A percentile compares a stretch with the other conserved stretches of the same genome.
phyloP scores from a whole-genome alignment of 2,797 vertebrate genomes.

The Falco biarmicus region DNA sequence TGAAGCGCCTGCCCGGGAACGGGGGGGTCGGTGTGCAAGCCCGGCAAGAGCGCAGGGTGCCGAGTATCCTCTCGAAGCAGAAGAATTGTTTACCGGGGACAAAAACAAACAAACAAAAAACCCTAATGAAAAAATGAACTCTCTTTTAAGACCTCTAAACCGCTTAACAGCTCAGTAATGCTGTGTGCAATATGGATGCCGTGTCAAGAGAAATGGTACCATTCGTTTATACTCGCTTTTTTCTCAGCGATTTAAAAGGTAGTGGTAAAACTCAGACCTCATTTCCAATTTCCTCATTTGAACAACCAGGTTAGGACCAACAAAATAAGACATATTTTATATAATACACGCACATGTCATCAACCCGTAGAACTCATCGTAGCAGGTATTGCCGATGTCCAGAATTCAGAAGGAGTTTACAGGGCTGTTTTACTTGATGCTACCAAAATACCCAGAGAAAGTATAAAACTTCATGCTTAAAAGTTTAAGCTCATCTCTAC shows the following conservation, averaged over 20 bases:
- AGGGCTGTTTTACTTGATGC: not conserved
- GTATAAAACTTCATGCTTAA: not conserved
- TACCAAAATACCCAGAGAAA: not conserved
- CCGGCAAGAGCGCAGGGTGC: not conserved
- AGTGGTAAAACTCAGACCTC: not conserved
- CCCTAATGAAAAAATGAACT: not conserved
- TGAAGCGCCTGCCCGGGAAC: not conserved
- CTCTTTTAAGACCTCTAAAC: not conserved
- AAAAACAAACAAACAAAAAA: not conserved
- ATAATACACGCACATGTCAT: accelerated
- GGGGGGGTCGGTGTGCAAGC: not conserved
- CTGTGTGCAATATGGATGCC: not conserved
- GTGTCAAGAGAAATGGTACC: not conserved
- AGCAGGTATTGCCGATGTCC: not conserved
- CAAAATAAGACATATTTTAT: not conserved
- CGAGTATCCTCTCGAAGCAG: not conserved
- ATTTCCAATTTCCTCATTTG: not conserved
- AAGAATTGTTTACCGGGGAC: not conserved
- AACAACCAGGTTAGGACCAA: not conserved
- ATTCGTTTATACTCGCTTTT: accelerated
- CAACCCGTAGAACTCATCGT: not conserved
- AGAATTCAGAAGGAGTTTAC: not conserved
- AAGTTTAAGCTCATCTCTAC: not conserved
- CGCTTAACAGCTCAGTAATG: not conserved
- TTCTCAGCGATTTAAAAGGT: not conserved